Percentiles rank a stretch among this genome's conserved stretches.
phyloP scores from a whole-genome alignment of 1,140 invertebrate species.

The Ips nitidus region DNA sequence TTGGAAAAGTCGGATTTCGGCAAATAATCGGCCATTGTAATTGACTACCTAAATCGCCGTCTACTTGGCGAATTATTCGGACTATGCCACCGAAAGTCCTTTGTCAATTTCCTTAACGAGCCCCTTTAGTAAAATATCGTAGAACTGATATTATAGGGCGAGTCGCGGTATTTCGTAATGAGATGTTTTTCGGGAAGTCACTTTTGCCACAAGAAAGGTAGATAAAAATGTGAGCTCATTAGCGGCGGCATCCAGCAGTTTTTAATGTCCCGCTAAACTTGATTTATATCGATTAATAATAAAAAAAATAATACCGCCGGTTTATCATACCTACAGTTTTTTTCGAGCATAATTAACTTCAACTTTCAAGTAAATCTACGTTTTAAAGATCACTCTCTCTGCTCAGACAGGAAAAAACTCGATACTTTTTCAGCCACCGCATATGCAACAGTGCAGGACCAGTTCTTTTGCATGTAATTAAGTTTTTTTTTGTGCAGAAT shows the following conservation, averaged over 20 bases:
- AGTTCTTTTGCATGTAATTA: no score
- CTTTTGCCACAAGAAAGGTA: slow-evolving; percentile 4
- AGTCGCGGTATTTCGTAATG: slow-evolving; percentile 21
- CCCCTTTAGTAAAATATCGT: slow-evolving; percentile 21
- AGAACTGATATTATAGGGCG: slow-evolving; percentile 1
- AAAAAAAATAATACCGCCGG: no score
- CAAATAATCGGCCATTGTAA: slow-evolving; percentile 27
- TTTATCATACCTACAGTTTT: no score
- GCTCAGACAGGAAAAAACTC: no score
- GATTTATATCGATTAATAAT: background rate
- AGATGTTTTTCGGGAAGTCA: slow-evolving; percentile 3
- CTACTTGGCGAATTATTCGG: slow-evolving; percentile 24
- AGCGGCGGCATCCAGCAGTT: background rate
- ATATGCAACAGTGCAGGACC: no score
- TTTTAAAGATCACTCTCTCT: no score
- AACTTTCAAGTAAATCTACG: no score
- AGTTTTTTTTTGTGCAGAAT: no score
- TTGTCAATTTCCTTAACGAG: slow-evolving; percentile 26
- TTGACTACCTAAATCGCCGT: slow-evolving; percentile 20
- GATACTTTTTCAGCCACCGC: no score
- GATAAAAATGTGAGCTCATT: slow-evolving; percentile 7
- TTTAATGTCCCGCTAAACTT: background rate
- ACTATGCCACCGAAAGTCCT: slow-evolving; percentile 16
- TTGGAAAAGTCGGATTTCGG: slow-evolving; percentile 19
- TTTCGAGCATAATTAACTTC: no score